phyloP scores from a whole-genome alignment of 1,140 invertebrate species.

The Aphelinus certus region DNA sequence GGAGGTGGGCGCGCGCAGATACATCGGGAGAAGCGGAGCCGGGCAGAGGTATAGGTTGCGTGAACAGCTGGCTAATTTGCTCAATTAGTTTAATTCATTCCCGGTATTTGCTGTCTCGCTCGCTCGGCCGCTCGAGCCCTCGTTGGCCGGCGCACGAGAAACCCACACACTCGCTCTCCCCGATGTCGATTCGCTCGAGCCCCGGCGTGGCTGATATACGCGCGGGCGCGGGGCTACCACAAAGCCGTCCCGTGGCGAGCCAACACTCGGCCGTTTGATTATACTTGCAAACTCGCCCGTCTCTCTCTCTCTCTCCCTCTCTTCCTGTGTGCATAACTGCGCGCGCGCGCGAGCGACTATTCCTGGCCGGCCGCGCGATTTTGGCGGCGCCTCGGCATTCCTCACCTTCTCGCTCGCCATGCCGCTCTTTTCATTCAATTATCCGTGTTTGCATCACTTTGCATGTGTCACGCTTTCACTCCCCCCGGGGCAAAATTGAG shows the following conservation, averaged over 20 bases:
- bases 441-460: not conserved
- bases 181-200: slow-evolving; percentile 23
- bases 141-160: too few relatives aligned
- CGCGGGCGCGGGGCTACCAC: not conserved
- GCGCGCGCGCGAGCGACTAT: too few relatives aligned
- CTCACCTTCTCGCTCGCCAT: not conserved
- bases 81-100: slow-evolving; percentile 64
- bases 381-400: too few relatives aligned
- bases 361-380: too few relatives aligned
- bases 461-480: not conserved
- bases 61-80: slow-evolving; percentile 60
- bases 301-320: not conserved
- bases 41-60: slow-evolving; percentile 44
- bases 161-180: slow-evolving; percentile 24
- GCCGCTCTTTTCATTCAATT: slow-evolving; percentile 10
- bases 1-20: too few relatives aligned
- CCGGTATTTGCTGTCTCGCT: slow-evolving; percentile 51
- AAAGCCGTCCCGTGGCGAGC: too few relatives aligned
- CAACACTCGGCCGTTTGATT: slow-evolving; percentile 37
- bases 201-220: not conserved
- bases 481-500: not conserved
- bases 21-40: too few relatives aligned
- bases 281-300: slow-evolving; percentile 45
- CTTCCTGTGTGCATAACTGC: too few relatives aligned
- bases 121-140: not conserved